phyloP scores from a whole-genome alignment of 2,888 invertebrate species.

The Patella depressa region DNA sequence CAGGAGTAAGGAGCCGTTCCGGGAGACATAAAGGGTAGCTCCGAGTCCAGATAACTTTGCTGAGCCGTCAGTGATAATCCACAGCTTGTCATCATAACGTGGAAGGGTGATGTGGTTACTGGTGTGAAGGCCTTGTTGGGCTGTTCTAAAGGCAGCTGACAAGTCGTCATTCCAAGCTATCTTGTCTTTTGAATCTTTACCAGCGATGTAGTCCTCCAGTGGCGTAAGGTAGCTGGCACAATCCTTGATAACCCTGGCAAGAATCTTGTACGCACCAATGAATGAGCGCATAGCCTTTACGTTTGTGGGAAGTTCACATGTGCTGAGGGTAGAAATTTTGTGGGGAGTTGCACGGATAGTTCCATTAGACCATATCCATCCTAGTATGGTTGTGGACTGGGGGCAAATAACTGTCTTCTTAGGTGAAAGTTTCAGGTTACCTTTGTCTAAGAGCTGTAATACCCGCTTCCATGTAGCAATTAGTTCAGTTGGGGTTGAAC shows the following conservation, averaged over 20 bases:
- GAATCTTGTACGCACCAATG: too few species aligned
- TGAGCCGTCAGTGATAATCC: background rate
- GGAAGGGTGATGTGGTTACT: background rate
- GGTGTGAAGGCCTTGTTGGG: background rate
- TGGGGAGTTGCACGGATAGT: too few species aligned
- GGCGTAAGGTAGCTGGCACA: background rate
- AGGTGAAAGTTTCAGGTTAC: too few species aligned
- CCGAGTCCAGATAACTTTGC: background rate
- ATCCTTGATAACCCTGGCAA: background rate
- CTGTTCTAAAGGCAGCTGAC: constrained; percentile 4
- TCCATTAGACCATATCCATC: too few species aligned
- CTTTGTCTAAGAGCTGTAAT: too few species aligned
- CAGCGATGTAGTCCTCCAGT: background rate
- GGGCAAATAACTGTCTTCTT: too few species aligned
- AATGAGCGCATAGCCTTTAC: background rate
- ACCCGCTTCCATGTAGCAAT: too few species aligned
- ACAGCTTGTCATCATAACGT: background rate
- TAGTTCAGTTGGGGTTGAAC: too few species aligned
- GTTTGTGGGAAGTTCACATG: background rate
- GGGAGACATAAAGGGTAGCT: background rate
- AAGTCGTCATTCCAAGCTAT: too few species aligned
- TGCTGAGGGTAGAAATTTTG: too few species aligned
- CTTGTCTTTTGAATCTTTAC: background rate
- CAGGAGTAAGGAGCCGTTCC: background rate
- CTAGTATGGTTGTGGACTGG: too few species aligned